Evolutionary conservation across 1,140 invertebrate genomes (phyloP), one percentile per base, ranked within the genome.

Genomic region (Atta cephalotes): DNA sequence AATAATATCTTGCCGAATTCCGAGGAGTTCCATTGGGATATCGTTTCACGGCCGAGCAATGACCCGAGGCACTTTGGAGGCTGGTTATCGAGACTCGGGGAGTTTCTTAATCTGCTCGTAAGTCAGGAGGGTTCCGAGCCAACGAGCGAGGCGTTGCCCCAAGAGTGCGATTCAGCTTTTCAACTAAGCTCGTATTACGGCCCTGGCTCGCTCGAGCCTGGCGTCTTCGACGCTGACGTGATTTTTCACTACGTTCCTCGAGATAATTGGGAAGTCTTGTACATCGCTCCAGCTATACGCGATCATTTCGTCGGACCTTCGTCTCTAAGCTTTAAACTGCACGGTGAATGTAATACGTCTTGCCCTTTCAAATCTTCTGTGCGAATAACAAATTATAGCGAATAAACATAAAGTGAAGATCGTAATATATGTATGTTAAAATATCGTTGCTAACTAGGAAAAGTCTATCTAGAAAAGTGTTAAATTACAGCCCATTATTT

Each of bases 41-140:
- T 89, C 90, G 90, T 91, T 91, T 91, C 89, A 89, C 85, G 88
- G 90, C 79, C 90, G 90, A 91, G 88, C 84, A 68, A 86, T 90
- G 90, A 91, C 90, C 88, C 90, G 86, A 72, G 90, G 87, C 88
- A 88, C 63, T 89, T 89, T 87, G 86, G 84, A 81, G 86, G 90
- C 90, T 87, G 88, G 86, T 91, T 91, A 90, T 89, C 90, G 72
- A 89, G 91, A 86, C 87, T 71, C 58, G 63, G 77, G 85, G 90
- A 92, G 91, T 92, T 90, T 92, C 91, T 92, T 92, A 92, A 92
- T 92, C 91, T 89, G 90, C 91, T 92, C 91, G 89, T 92, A 92
- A 92, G 91, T 92, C 91, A 92, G 91, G 78, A 89, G 91, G 91
- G 91, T 92, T 92, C 89, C 87, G 72, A 70, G 89, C 89, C 89